A percentile compares a stretch with the other conserved stretches of the same genome.
These are phyloP conservation scores for Drosophila triauraria DNA, from an alignment of 1,140 invertebrate species.

Conservation along the genomic window DNA sequence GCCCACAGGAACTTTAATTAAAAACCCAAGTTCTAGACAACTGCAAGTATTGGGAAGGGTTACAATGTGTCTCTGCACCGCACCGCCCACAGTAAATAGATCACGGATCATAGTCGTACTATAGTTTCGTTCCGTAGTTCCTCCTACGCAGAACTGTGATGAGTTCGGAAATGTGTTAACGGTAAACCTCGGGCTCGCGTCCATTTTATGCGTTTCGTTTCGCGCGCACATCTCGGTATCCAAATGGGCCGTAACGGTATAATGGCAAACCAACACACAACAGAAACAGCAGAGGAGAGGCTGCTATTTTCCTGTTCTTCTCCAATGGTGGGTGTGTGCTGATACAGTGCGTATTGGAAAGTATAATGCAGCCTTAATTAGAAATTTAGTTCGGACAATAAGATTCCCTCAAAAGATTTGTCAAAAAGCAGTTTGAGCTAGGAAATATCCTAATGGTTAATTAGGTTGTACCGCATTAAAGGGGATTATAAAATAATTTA, in stretches of 20 bases:
- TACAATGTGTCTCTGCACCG: constrained; percentile 5
- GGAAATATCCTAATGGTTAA: no score
- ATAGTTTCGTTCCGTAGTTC: constrained; percentile 24
- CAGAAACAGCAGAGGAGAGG: constrained; percentile 4
- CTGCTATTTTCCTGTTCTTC: constrained; percentile 37
- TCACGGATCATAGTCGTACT: not conserved
- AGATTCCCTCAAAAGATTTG: no score
- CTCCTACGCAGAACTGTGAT: constrained; percentile 44
- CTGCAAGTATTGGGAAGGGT: not conserved
- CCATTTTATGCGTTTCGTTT: constrained; percentile 67
- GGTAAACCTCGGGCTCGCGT: constrained; percentile 56
- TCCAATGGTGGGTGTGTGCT: not conserved
- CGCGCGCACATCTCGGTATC: constrained; percentile 66
- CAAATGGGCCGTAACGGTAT: constrained; percentile 73
- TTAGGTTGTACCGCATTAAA: no score
- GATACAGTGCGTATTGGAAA: constrained; percentile 29
- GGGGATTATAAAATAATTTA: no score
- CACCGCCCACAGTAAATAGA: not conserved
- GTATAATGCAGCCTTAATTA: constrained; percentile 6
- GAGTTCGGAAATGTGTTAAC: constrained; percentile 56
- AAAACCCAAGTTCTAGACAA: constrained; percentile 14
- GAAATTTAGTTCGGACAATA: no score
- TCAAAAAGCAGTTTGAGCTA: no score
- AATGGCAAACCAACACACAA: constrained; percentile 58
- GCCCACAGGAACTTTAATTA: constrained; percentile 48